Percentiles rank a stretch among this genome's conserved stretches.
phyloP scores from a whole-genome alignment of 2,113 vertebrate genomes.

The Dasyurus viverrinus region DNA sequence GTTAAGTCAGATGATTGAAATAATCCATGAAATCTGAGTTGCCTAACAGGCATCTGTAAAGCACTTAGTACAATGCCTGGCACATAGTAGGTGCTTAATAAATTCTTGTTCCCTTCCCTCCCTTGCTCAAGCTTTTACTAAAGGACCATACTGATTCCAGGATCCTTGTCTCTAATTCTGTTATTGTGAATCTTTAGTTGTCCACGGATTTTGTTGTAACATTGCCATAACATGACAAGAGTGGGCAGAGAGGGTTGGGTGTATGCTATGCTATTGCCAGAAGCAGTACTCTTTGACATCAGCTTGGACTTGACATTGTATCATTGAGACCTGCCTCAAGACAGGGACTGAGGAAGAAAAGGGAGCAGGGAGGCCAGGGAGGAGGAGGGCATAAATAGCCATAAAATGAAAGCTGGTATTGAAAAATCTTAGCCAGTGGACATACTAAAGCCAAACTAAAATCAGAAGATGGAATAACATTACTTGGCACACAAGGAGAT shows the following conservation, averaged over 20 bases:
- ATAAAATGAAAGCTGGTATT: background rate
- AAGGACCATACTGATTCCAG: background rate
- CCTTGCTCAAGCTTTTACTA: background rate
- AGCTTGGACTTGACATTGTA: background rate
- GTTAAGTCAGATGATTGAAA: slow-evolving; percentile 10
- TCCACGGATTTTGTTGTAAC: background rate
- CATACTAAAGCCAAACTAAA: background rate
- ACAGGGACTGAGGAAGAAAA: slow-evolving; percentile 23
- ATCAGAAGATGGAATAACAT: background rate
- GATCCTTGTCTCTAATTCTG: background rate
- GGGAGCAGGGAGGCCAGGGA: background rate
- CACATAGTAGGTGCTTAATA: slow-evolving; percentile 4
- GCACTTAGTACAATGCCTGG: background rate
- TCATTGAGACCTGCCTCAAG: background rate
- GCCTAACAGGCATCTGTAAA: background rate
- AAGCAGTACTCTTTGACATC: background rate
- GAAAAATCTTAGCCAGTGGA: slow-evolving; percentile 7
- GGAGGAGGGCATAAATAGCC: background rate
- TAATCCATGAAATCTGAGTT: slow-evolving; percentile 52
- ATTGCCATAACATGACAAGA: slow-evolving; percentile 7
- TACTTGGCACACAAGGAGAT: background rate
- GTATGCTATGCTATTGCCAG: background rate
- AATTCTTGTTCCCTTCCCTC: background rate
- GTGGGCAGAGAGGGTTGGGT: background rate
- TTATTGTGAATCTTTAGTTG: background rate